Percentiles rank a stretch among this genome's conserved stretches.
phyloP scores from a whole-genome alignment of 2,797 vertebrate species.

The Acrocephalus scirpaceus region DNA sequence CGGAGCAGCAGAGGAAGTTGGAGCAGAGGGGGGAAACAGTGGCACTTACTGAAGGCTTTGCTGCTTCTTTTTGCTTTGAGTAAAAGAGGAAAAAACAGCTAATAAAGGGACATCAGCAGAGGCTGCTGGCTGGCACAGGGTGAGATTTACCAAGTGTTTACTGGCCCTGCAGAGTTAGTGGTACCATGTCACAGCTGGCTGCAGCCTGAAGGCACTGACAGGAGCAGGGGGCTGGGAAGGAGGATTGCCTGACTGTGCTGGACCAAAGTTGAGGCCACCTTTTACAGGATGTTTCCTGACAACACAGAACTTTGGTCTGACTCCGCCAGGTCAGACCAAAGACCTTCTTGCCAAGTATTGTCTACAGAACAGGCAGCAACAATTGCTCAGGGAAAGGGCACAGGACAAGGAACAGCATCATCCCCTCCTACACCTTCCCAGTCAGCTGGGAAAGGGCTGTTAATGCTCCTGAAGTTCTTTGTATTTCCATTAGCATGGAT shows the following conservation, averaged over 20 bases:
- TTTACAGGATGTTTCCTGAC: not conserved
- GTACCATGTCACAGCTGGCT: not conserved
- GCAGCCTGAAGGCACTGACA: not conserved
- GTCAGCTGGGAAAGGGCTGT: not conserved
- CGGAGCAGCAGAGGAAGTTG: constrained; percentile 65
- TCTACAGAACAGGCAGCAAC: not conserved
- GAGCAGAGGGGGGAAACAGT: constrained; percentile 69
- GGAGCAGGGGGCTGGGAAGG: not conserved
- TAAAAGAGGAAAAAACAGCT: constrained; percentile 73
- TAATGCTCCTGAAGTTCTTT: not conserved
- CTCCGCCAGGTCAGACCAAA: not conserved
- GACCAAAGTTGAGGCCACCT: not conserved
- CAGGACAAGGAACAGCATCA: constrained; percentile 26
- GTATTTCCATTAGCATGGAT: not conserved
- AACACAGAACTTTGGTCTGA: not conserved
- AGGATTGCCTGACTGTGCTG: not conserved
- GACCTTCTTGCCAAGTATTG: not conserved
- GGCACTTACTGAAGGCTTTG: constrained; percentile 66
- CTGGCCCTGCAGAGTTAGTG: not conserved
- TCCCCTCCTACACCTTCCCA: not conserved
- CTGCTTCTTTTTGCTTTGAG: constrained; percentile 63
- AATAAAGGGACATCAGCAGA: constrained; percentile 19
- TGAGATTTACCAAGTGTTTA: not conserved
- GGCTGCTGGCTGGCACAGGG: not conserved
- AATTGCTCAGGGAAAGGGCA: not conserved